These are phyloP conservation scores for Coregonus suidteri DNA, from an alignment of 2,797 vertebrate genomes.

Conservation along the genomic window DNA sequence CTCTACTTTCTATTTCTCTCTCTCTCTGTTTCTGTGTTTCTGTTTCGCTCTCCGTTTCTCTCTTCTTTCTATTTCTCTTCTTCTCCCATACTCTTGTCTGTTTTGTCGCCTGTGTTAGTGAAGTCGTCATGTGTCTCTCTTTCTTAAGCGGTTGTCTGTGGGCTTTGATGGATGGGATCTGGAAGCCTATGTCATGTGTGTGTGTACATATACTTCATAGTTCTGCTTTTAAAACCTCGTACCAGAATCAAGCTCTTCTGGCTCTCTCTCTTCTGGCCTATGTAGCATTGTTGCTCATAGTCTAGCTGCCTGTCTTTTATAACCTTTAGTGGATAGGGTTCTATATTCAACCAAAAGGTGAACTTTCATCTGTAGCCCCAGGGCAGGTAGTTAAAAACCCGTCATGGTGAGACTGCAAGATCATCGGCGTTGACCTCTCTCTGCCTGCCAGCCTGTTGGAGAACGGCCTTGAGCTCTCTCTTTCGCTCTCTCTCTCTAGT, in stretches of 20 bases:
- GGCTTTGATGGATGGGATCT: neutral
- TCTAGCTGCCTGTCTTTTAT: constrained; percentile 4
- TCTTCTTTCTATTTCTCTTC: constrained; percentile 32
- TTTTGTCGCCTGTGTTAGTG: no score
- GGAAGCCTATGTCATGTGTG: neutral
- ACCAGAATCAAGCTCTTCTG: neutral
- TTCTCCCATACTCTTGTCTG: constrained; percentile 25
- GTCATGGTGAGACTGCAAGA: no score
- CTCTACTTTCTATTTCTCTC: neutral
- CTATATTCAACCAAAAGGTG: neutral
- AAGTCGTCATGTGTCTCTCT: neutral
- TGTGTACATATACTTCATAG: neutral
- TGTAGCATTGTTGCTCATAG: neutral
- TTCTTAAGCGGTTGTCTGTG: neutral
- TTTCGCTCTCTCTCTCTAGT: neutral
- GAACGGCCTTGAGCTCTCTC: no score
- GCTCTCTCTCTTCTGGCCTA: neutral
- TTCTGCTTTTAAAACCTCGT: no score
- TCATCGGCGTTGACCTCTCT: neutral
- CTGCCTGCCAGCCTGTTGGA: neutral
- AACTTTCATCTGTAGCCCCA: neutral
- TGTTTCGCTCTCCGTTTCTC: no score
- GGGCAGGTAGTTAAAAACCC: neutral
- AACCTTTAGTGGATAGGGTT: neutral
- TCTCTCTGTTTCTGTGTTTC: no score